Evolutionary conservation across 2,797 vertebrate species (phyloP), one percentile per base, ranked within the genome.

Genomic region (Buphagus erythrorhynchus): DNA sequence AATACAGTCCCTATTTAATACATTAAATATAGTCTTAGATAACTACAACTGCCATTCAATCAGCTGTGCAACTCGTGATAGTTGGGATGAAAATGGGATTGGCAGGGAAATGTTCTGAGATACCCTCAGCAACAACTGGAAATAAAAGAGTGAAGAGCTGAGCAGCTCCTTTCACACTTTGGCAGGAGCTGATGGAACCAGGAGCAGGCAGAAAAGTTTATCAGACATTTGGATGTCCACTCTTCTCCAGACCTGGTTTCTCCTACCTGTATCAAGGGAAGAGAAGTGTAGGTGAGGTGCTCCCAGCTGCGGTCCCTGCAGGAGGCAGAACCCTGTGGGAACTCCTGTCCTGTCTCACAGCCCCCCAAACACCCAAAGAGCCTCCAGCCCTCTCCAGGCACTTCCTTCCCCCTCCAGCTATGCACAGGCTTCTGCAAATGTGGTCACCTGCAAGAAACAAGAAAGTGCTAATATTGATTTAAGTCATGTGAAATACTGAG

Each of bases 41-140:
- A 59, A 16, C 45, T 26, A 5, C 1, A 72, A 21, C 26, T 65
- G 40, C 13, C 11, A 10, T 26, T 75, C 51, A 35, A 9, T 31
- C 2, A 1, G 2, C 65, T 49, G 40, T 24, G 31, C 38, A 69
- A 49, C 24, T 43, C 9, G 9, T 1, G 10, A 20, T 2, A n/a
- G 26, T 6, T 65, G 55, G 42, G 35, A 61, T 72, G 57, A 65
- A 82, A 73, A 54, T 4, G 7, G 13, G 55, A 42, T 26, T 61
- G 65, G 16, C 43, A 36, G 5, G 42, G 25, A 65, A 55, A 43
- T 2, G 16, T 55, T 46, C 46, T 38, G 79, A 84, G 62, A 52
- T 24, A 22, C 6, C 12, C 43, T 58, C 55, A 61, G 49, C 29
- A 86, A 71, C 85, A 66, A n/a, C 19, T 49, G 31, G 48, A 65